Percentiles rank a stretch among this genome's conserved stretches.
Evolutionary conservation across 2,888 invertebrate genomes (phyloP).

Genomic region (Phyto melanocephala): DNA sequence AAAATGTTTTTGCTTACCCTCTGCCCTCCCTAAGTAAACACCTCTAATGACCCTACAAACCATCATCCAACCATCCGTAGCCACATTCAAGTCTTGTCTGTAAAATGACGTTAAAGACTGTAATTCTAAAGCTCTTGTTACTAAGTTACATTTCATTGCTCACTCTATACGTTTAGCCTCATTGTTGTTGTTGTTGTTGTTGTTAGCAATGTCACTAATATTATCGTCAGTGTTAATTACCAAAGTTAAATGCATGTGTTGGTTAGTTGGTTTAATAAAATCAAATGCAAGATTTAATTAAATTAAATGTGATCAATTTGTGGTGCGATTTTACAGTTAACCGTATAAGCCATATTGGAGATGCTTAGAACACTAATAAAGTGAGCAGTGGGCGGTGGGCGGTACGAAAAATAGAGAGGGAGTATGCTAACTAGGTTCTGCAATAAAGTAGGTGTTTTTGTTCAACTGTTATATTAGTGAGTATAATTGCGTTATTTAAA

Average conservation of each 20-base stretch:
- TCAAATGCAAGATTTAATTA: neutral
- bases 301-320: neutral
- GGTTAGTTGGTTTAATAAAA: conserved; percentile 18
- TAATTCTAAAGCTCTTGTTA: conserved; percentile 2
- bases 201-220: conserved; percentile 26
- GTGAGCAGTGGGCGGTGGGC: too few species aligned
- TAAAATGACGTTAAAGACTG: conserved; percentile 10
- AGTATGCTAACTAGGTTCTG: too few species aligned
- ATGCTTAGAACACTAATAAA: too few species aligned
- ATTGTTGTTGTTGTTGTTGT: conserved; percentile 16
- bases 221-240: conserved; percentile 8
- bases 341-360: too few species aligned
- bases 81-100: conserved; percentile 28
- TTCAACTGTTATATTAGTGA: too few species aligned
- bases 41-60: conserved; percentile 40
- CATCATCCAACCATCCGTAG: neutral
- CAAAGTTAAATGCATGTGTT: neutral
- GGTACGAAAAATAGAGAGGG: too few species aligned
- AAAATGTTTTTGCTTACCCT: conserved; percentile 24
- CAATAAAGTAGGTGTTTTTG: too few species aligned
- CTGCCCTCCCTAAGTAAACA: conserved; percentile 54
- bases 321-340: neutral
- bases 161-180: conserved; percentile 29
- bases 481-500: too few species aligned
- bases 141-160: conserved; percentile 14